Percentiles rank a stretch among this genome's conserved stretches.
phyloP scores from a whole-genome alignment of 2,888 invertebrate species.

The Nemoura dubitans region DNA sequence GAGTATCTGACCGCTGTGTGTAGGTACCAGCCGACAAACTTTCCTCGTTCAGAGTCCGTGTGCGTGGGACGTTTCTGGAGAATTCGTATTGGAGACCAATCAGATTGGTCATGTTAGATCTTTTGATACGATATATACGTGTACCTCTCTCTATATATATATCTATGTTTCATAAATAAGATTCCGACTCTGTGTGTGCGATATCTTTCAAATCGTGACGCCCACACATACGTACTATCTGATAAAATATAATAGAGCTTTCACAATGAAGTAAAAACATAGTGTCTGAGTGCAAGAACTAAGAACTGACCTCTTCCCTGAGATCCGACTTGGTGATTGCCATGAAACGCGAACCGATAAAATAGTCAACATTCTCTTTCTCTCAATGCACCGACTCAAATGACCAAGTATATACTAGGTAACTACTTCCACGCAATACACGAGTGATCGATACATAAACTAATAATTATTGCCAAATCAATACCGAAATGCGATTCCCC shows the following conservation, averaged over 20 bases:
- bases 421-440: not conserved
- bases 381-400: not conserved
- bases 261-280: not conserved
- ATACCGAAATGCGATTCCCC: not conserved
- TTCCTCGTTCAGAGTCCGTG: not conserved
- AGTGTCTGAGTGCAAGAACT: not conserved
- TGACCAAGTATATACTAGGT: not conserved
- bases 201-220: not conserved
- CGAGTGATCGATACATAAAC: not conserved
- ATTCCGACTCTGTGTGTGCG: not conserved
- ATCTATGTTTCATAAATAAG: too few species aligned
- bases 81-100: not conserved
- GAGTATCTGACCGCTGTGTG: not conserved
- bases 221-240: not conserved
- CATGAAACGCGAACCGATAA: not conserved
- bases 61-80: not conserved
- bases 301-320: not conserved
- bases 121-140: not conserved
- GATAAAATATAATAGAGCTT: not conserved
- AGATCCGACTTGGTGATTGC: not conserved
- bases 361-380: conserved; percentile 9
- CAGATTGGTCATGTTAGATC: not conserved
- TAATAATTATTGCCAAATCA: too few species aligned
- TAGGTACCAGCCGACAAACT: not conserved
- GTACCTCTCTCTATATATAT: too few species aligned